Evolutionary conservation across 2,888 invertebrate genomes (phyloP).

Genomic region (Drosophila lutescens): DNA sequence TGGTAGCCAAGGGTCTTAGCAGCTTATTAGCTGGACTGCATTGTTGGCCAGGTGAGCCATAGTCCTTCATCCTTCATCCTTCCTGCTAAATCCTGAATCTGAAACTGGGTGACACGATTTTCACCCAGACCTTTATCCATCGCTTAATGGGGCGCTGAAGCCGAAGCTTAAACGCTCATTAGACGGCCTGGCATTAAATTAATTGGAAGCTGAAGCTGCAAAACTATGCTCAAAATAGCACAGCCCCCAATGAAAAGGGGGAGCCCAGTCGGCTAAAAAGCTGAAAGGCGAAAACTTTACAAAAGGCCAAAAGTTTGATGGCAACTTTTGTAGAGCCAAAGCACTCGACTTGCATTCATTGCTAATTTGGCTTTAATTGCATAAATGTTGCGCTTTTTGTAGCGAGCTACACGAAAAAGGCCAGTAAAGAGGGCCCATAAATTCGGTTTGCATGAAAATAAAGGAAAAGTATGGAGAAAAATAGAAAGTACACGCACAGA

Average conservation of each 20-base stretch:
- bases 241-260: slow-evolving; percentile 1
- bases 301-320: slow-evolving; percentile 80
- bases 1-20: slow-evolving; percentile 42
- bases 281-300: slow-evolving; percentile 70
- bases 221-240: slow-evolving; percentile 48
- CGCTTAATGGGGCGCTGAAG: slow-evolving; percentile 32
- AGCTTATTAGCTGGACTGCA: slow-evolving; percentile 34
- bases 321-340: slow-evolving; percentile 75
- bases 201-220: slow-evolving; percentile 70
- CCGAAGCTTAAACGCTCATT: slow-evolving; percentile 77
- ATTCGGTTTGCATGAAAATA: slow-evolving; percentile 62
- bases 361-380: slow-evolving; percentile 81
- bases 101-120: slow-evolving; percentile 20
- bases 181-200: slow-evolving; percentile 80
- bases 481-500: background rate
- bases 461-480: slow-evolving; percentile 38
- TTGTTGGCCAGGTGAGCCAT: slow-evolving; percentile 18
- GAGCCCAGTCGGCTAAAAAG: background rate
- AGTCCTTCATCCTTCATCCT: background rate
- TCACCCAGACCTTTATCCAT: slow-evolving; percentile 18
- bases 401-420: slow-evolving; percentile 53
- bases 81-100: background rate
- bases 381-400: slow-evolving; percentile 80
- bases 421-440: slow-evolving; percentile 58
- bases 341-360: slow-evolving; percentile 80